Percentiles rank a stretch among this genome's conserved stretches.
Evolutionary conservation across 2,888 invertebrate species (phyloP).

Genomic region (Cryptus armator): DNA sequence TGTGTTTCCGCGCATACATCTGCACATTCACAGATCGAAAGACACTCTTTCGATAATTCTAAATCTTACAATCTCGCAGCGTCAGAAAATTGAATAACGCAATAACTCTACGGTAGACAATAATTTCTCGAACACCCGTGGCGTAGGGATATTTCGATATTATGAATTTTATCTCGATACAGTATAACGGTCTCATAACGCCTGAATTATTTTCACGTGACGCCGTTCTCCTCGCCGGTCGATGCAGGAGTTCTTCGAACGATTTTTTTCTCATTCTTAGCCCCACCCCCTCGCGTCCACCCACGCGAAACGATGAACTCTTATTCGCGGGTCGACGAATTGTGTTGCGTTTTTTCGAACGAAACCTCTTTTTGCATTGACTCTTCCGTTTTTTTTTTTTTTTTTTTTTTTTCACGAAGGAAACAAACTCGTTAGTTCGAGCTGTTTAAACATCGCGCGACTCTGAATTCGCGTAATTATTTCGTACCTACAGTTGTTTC

Average conservation of each 20-base stretch:
- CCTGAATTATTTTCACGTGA: conserved; percentile 49
- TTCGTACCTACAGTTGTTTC: not conserved
- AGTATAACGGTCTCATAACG: conserved; percentile 35
- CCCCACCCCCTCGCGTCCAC: conserved; percentile 43
- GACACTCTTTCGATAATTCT: not conserved
- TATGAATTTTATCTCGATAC: no score
- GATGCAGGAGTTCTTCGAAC: conserved; percentile 58
- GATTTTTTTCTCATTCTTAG: conserved; percentile 1
- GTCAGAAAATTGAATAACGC: not conserved
- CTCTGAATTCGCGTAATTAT: conserved; percentile 50
- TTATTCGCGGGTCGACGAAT: conserved; percentile 53
- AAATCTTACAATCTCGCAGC: not conserved
- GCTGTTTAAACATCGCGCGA: not conserved
- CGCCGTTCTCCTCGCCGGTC: conserved; percentile 17
- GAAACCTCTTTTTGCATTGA: conserved; percentile 17
- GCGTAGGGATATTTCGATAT: no score
- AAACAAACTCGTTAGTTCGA: not conserved
- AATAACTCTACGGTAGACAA: not conserved
- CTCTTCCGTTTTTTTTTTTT: not conserved
- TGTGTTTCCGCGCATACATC: not conserved
- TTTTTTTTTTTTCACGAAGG: not conserved
- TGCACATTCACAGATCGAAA: not conserved
- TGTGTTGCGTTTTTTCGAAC: conserved; percentile 48
- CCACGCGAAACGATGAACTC: conserved; percentile 68
- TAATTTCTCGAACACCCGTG: no score